Conservation (phyloP, 2,888 invertebrate species). For the Campaea margaritaria region DNA sequence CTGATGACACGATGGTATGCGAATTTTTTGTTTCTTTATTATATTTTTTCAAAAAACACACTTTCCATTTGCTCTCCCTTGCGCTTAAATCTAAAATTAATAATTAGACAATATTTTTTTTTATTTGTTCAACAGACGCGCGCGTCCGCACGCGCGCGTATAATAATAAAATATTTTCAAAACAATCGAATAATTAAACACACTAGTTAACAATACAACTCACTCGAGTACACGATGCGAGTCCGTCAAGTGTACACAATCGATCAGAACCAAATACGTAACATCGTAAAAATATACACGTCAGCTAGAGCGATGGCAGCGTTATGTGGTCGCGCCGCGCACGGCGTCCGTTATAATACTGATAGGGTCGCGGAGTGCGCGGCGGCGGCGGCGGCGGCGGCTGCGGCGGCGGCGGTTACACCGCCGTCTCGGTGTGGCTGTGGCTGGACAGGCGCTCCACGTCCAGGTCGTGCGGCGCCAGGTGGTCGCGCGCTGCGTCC, state of each 20-base stretch:
- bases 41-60: conserved; percentile 76
- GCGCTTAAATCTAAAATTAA: conserved; percentile 85
- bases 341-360: conserved; percentile 57
- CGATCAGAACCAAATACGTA: conserved; percentile 66
- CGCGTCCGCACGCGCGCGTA: conserved; percentile 79
- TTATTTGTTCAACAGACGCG: conserved; percentile 85
- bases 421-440: conserved; percentile 97
- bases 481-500: conserved; percentile 92
- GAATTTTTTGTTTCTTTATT: conserved; percentile 71
- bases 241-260: conserved; percentile 40
- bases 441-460: conserved; percentile 96
- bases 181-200: conserved; percentile 86
- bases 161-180: conserved; percentile 85
- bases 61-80: conserved; percentile 82
- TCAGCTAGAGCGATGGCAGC: conserved; percentile 69
- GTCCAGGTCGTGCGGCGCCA: conserved; percentile 96
- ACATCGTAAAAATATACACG: conserved; percentile 73
- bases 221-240: conserved; percentile 63
- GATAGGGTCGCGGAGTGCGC: conserved; percentile 44
- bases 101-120: conserved; percentile 83
- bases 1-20: conserved; percentile 82
- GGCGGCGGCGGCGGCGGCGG: conserved; percentile 39
- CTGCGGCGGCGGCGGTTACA: conserved; percentile 82
- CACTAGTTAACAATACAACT: conserved; percentile 85
- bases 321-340: conserved; percentile 56